A percentile compares a stretch with the other conserved stretches of the same genome.
These are phyloP conservation scores for Caradrina kadenii DNA, from an alignment of 2,888 invertebrate genomes.

Conservation along the genomic window DNA sequence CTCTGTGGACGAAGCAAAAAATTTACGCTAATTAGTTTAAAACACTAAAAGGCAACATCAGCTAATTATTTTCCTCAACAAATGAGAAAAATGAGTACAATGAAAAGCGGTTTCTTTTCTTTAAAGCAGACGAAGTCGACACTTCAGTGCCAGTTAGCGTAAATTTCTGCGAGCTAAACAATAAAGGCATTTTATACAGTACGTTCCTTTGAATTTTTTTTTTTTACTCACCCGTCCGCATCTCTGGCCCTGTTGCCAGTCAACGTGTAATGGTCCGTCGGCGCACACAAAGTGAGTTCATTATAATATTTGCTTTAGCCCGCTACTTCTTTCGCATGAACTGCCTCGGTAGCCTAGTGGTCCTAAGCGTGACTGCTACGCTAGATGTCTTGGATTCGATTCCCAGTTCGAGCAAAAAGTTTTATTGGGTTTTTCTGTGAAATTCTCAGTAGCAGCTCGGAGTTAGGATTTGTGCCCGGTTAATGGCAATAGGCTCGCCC, in stretches of 20 bases:
- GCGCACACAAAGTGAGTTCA: conserved; percentile 2
- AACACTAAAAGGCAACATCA: conserved; percentile 13
- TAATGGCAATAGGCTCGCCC: no score
- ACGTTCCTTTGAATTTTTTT: background rate
- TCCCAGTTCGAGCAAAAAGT: no score
- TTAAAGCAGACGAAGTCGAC: background rate
- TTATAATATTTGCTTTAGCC: no score
- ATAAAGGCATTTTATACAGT: background rate
- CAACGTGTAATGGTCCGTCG: background rate
- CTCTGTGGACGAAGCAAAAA: background rate
- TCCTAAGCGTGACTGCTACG: no score
- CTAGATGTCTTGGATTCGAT: no score
- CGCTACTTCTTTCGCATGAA: no score
- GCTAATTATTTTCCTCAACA: conserved; percentile 10
- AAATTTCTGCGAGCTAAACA: background rate
- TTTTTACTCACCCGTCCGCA: background rate
- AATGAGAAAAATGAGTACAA: conserved; percentile 12
- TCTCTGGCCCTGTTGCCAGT: background rate
- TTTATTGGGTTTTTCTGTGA: no score
- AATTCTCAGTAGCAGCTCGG: no score
- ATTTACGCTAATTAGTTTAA: background rate
- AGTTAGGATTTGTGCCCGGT: no score
- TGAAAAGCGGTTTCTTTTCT: conserved; percentile 8
- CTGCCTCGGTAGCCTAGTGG: no score
- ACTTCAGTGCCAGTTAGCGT: background rate